Base-by-base conservation (phyloP, 2,797 vertebrate species). In the Gymnoscopelus braueri region DNA sequence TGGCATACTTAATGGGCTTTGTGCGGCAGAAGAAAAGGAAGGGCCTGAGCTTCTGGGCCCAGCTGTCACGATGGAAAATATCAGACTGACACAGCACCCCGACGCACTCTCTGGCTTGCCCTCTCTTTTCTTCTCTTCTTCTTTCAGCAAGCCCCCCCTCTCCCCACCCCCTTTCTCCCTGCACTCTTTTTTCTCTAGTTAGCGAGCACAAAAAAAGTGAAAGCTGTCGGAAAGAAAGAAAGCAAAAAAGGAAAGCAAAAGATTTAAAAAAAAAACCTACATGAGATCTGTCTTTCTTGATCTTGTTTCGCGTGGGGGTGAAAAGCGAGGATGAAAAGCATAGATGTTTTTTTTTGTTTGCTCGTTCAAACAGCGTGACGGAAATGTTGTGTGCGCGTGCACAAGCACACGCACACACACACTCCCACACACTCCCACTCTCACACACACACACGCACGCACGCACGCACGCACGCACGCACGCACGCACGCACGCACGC, bases 1-100 rank as follows among this genome's bases (percentile, higher is more conserved):
- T 89, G 93, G 92, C 93, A 94, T 93, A 94, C 92, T 95, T 96
- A 96, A 96, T 96, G 95, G 95, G 93, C 95, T 96, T 97, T 96
- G 94, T 95, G 93, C 81, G 90, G 82, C 82, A 90, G 87, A 93
- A 93, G 92, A 92, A 93, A 92, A 89, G 87, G 87, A 88, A 62
- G 72, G 83, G 82, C 91, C 91, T 87, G 87, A 92, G 91, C 92
- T 93, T 92, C 94, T 93, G 92, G 94, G 92, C 93, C 95, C 96
- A 97, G 96, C 96, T 97, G 96, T 96, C 96, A 95, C 93, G 59
- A 89, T 90, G 89, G 89, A 92, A 91, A 95, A 92, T 94, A 95
- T 95, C 91, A 91, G 88, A 88, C 88, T 89, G 90, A 93, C 89
- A 90, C 92, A 93, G 89, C 91, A 87, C 74, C 89, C 32, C 84